phyloP scores from a whole-genome alignment of 2,888 invertebrate species.

The Noctua comes region DNA sequence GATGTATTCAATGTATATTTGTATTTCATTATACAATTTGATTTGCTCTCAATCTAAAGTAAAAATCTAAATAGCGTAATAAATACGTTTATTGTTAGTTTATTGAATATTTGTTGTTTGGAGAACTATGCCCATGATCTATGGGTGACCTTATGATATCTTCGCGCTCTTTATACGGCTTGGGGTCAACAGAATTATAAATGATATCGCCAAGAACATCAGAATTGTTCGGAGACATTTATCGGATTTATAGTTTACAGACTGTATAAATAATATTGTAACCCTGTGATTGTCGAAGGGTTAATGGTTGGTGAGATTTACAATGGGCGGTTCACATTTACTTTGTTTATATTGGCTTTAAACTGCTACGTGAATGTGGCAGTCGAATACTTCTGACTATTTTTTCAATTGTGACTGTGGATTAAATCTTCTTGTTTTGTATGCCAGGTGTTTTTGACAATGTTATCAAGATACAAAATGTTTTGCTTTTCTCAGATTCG shows the following conservation, averaged over 20 bases:
- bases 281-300: slow-evolving; percentile 51
- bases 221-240: slow-evolving; percentile 54
- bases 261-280: slow-evolving; percentile 48
- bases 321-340: slow-evolving; percentile 29
- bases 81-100: slow-evolving; percentile 67
- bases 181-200: slow-evolving; percentile 51
- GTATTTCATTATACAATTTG: slow-evolving; percentile 58
- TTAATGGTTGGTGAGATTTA: slow-evolving; percentile 45
- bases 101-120: slow-evolving; percentile 65
- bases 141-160: slow-evolving; percentile 56
- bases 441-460: neutral
- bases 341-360: slow-evolving; percentile 21
- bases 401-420: neutral
- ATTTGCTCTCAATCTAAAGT: slow-evolving; percentile 68
- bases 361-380: neutral
- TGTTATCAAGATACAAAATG: neutral
- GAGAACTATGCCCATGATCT: slow-evolving; percentile 53
- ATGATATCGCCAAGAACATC: slow-evolving; percentile 54
- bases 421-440: neutral
- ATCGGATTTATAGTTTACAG: slow-evolving; percentile 45
- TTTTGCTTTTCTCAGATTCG: neutral
- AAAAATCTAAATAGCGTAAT: slow-evolving; percentile 71
- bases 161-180: slow-evolving; percentile 47
- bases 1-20: neutral
- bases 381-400: neutral